Base-by-base conservation (phyloP, 2,113 vertebrate species). In the Bubo scandiacus region DNA sequence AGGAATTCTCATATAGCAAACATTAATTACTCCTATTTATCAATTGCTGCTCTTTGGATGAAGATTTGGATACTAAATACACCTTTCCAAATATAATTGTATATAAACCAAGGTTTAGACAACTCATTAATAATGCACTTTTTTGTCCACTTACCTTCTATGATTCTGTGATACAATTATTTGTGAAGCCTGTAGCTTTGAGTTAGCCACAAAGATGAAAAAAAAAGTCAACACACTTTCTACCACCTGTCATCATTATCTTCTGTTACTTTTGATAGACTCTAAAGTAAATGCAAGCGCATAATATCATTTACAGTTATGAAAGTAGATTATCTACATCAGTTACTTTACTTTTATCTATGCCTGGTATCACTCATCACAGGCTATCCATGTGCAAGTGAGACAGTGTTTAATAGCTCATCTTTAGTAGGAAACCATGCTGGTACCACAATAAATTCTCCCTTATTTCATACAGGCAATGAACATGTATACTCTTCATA, bases 251-350 rank as follows among this genome's bases (percentile, higher is more conserved):
- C 94, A 97, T 93, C 90, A 94, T 97, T 93, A 86, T 97, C 90
- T 98, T 94, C 70, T 89, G 12, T 97, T 96, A 92, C 67, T 96
- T 96, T 86, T 96, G 91, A 95, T 97, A 93, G 89, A 92, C 54
- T 97, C 84, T 95, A 92, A 97, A 97, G 82, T 88, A 97, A 97
- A 96, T 94, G 87, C 77, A 97, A 98, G 94, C 86, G 96, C 42
- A 96, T 96, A 55, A 93, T 83, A 96, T 90, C 90, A 94, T 97
- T 98, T 97, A 94, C 74, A 94, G 85, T 94, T 97, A 96, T 92
- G 85, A 94, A 97, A 97, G 62, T 40, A 81, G 90, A 96, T 96
- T 88, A 92, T 81, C 92, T 90, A 82, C 59, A 93, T 93, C 93
- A 96, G 91, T 66, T 75, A 74, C 62, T 96, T 97, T 87, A 82